phyloP scores from a whole-genome alignment of 2,797 vertebrate species.

The Pampus argenteus region DNA sequence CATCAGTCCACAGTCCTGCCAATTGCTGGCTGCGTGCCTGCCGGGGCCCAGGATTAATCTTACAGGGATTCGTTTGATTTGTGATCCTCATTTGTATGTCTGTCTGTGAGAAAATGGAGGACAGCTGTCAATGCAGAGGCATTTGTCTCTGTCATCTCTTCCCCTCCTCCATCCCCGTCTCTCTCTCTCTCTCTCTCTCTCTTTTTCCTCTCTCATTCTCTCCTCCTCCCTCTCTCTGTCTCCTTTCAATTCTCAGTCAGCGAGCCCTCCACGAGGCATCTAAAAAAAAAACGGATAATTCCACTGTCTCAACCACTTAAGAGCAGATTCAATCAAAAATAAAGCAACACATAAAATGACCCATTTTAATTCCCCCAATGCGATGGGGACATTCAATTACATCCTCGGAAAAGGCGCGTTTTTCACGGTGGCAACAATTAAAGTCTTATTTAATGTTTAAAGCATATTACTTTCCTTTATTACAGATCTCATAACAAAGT shows the following conservation, averaged over 20 bases:
- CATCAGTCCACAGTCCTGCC: conserved; percentile 72
- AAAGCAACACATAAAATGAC: conserved; percentile 87
- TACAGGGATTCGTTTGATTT: conserved; percentile 80
- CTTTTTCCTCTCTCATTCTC: conserved; percentile 25
- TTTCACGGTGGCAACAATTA: conserved; percentile 85
- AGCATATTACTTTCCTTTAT: conserved; percentile 88
- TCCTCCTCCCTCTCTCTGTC: conserved; percentile 30
- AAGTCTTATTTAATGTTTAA: conserved; percentile 90
- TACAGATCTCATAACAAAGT: conserved; percentile 84
- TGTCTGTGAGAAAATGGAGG: conserved; percentile 85
- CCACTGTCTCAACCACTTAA: conserved; percentile 84
- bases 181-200: conserved; percentile 30
- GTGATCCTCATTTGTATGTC: conserved; percentile 83
- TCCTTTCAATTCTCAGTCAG: conserved; percentile 66
- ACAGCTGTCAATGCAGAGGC: conserved; percentile 86
- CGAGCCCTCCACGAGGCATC: conserved; percentile 69
- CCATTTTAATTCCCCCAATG: conserved; percentile 85
- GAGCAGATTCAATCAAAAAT: conserved; percentile 86
- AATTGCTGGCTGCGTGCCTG: conserved; percentile 64
- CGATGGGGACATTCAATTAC: conserved; percentile 85
- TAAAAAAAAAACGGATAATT: conserved; percentile 83
- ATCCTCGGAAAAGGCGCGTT: conserved; percentile 77
- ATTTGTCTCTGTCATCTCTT: conserved; percentile 86
- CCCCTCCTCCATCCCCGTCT: conserved; percentile 67
- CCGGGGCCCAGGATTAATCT: conserved; percentile 73